Evolutionary conservation across 2,113 vertebrate genomes (phyloP), one percentile per base, ranked within the genome.

Genomic region (Anas platyrhynchos): DNA sequence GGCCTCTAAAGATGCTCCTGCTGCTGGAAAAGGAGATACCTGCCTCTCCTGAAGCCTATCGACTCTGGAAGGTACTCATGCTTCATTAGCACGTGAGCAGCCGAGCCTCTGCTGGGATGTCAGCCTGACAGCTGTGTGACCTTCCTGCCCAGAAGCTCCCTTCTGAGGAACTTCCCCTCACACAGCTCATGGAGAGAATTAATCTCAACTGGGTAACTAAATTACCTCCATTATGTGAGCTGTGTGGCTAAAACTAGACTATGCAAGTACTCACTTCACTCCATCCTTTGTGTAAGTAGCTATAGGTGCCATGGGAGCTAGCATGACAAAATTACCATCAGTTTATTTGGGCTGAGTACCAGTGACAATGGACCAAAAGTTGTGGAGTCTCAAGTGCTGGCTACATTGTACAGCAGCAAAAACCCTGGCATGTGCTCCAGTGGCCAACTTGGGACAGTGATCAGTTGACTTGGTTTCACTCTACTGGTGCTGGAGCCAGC

Each of bases 1-100:
- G 43, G 12, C 6, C n/a, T 83, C 13, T 46, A 78, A 8, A 55
- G 32, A 61, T 67, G 11, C 12, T 82, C 7, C 25, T 89, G 65
- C 21, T 52, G 9, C 9, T 78, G 38, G 25, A 68, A 86, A 77
- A 65, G 23, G 21, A 72, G 31, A n/a, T 7, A 27, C 1, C 6
- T 66, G 76, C 6, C 17, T 86, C 7, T 50, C 48, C 21, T 1
- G 3, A 59, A 62, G 23, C 31, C 50, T 2, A 0, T 21, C 10
- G 1, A 11, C 22, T 58, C 48, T 62, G 59, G 22, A 50, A 61
- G 34, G n/a, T 58, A 18, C 7, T 75, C 56, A 12, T n/a, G 63
- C 6, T 41, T 31, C 13, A 16, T 75, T 0, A 0, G 6, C 0
- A 0, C 58, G 21, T 17, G 23, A 66, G n/a, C 81, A 50, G 2